Conservation (phyloP, 2,797 vertebrate genomes). For the Alauda arvensis region DNA sequence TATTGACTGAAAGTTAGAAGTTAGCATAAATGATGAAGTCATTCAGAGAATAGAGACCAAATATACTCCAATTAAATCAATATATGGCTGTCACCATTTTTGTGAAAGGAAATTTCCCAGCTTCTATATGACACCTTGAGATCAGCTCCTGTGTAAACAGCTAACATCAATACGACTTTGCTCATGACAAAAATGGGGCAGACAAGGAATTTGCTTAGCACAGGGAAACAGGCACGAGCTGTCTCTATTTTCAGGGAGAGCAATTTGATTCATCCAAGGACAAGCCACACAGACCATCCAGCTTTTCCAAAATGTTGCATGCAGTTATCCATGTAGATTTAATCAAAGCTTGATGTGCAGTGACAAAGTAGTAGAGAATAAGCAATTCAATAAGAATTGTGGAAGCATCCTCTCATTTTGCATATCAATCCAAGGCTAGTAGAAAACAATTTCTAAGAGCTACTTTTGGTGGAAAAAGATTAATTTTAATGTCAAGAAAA, state of each 20-base stretch:
- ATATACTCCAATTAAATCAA: not conserved
- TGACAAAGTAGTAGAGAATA: not conserved
- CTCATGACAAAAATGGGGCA: slow-evolving; percentile 17
- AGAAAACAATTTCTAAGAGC: not conserved
- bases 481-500: slow-evolving; percentile 4
- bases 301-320: not conserved
- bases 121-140: slow-evolving; percentile 19
- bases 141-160: slow-evolving; percentile 16
- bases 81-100: not conserved
- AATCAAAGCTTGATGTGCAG: not conserved
- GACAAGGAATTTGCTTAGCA: slow-evolving; percentile 19
- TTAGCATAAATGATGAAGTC: not conserved
- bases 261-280: slow-evolving; percentile 10
- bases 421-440: not conserved
- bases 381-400: not conserved
- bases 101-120: slow-evolving; percentile 24
- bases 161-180: slow-evolving; percentile 14
- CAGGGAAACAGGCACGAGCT: not conserved
- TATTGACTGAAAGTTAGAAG: not conserved
- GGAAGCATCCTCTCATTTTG: not conserved
- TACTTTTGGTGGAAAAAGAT: not conserved
- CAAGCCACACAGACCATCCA: not conserved
- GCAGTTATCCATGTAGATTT: not conserved
- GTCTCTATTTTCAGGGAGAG: not conserved
- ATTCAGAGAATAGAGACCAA: not conserved